Evolutionary conservation across 2,888 invertebrate genomes (phyloP).

Genomic region (Campopleginae sp.): DNA sequence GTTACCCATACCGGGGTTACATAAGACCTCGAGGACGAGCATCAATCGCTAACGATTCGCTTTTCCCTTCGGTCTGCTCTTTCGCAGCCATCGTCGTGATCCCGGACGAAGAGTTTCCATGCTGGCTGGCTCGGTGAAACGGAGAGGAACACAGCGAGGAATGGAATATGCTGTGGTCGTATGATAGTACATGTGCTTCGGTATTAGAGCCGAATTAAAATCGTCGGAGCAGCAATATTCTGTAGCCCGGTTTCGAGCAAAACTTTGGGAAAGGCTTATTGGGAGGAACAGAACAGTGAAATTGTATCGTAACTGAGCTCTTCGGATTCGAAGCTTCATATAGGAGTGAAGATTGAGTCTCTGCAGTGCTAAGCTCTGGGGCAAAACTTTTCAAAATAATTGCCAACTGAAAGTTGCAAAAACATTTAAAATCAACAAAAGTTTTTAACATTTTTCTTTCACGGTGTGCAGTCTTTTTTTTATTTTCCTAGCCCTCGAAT

Average conservation of each 20-base stretch:
- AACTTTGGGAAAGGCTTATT: constrained; percentile 37
- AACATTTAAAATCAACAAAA: neutral
- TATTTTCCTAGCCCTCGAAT: neutral
- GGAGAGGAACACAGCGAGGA: constrained; percentile 21
- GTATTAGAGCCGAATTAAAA: constrained; percentile 49
- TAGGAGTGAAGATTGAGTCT: neutral
- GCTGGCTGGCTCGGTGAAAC: constrained; percentile 8
- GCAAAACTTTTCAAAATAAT: neutral
- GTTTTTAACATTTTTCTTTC: neutral
- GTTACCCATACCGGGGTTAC: neutral
- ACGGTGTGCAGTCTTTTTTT: neutral
- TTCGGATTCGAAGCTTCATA: constrained; percentile 13
- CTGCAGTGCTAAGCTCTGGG: neutral
- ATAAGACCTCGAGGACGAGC: constrained; percentile 24
- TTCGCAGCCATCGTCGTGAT: constrained; percentile 52
- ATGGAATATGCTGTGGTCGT: constrained; percentile 21
- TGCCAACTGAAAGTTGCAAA: neutral
- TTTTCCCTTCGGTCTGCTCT: constrained; percentile 51
- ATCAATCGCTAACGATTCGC: constrained; percentile 49
- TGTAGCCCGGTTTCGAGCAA: constrained; percentile 46
- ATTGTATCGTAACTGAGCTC: constrained; percentile 48
- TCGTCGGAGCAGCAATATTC: constrained; percentile 64
- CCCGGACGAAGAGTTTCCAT: constrained; percentile 50
- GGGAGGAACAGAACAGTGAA: constrained; percentile 4
- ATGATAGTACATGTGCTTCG: constrained; percentile 27